A percentile compares a stretch with the other conserved stretches of the same genome.
These are phyloP conservation scores for Triplophysa siluroides DNA, from an alignment of 2,113 vertebrate genomes.

Conservation along the genomic window DNA sequence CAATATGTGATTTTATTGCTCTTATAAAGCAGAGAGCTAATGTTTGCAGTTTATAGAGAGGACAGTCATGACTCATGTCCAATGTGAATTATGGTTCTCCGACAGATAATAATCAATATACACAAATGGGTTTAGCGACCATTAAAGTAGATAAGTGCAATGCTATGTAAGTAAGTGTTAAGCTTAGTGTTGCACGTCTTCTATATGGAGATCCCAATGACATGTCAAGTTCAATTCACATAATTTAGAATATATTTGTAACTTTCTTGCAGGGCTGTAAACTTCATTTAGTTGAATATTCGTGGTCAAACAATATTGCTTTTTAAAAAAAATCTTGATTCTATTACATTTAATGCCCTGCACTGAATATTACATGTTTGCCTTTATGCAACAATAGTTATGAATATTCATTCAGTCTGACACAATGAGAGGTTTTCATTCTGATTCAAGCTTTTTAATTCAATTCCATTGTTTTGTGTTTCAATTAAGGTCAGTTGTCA, in stretches of 20 bases:
- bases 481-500: conserved; percentile 15
- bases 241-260: background rate
- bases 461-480: background rate
- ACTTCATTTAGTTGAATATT: too few relatives aligned
- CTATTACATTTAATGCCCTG: too few relatives aligned
- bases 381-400: background rate
- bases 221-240: background rate
- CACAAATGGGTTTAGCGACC: conserved; percentile 30
- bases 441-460: background rate
- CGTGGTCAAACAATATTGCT: too few relatives aligned
- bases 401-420: background rate
- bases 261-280: background rate
- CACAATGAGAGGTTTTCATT: background rate
- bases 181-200: conserved; percentile 7
- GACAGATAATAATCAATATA: conserved; percentile 49
- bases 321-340: too few relatives aligned
- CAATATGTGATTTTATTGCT: conserved; percentile 36
- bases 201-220: conserved; percentile 7
- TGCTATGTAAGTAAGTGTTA: background rate
- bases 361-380: too few relatives aligned
- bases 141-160: background rate
- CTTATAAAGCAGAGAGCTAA: conserved; percentile 30
- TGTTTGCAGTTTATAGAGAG: conserved; percentile 28
- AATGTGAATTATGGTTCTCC: conserved; percentile 32
- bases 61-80: background rate